Base-by-base conservation (phyloP, 2,113 vertebrate genomes). In the Plectropomus leopardus region DNA sequence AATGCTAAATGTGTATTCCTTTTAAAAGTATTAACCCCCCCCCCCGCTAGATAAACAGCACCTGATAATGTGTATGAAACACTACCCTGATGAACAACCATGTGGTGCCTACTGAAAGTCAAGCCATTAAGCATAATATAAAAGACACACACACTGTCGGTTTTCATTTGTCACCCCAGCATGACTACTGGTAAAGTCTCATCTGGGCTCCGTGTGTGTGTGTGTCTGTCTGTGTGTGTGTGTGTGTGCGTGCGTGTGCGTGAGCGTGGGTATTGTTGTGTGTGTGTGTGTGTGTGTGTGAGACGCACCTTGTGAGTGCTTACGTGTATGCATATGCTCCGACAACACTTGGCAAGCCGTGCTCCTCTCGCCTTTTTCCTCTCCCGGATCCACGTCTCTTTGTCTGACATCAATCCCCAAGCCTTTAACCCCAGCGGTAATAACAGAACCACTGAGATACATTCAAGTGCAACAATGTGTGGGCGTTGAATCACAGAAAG, bases 71-170 rank as follows among this genome's bases (percentile, higher is more conserved):
- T 85, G 70, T 84, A 76, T 88, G 86, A 85, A 91, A 82, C 91
- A 92, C 92, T 90, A 91, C 81, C 85, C 90, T 88, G 86, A 91
- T 90, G 89, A 92, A 91, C 87, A 85, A 66, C 82, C 90, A 72
- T 73, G 86, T 76, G 54, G 78, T 66, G 86, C 84, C 79, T 58
- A 74, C 86, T 86, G 79, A 87, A 92, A 90, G 86, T 85, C 85
- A 86, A 82, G 86, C 84, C 82, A 93, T 93, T 94, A 94, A 83
- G 77, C 84, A 87, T 92, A 92, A 93, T 94, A 93, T 92, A 90
- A 92, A 93, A 90, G 87, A 91, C 88, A 91, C 90, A 91, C 90
- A 81, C 42, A 51, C 90, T 92, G 93, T 93, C 91, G 77, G 76
- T 89, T 93, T 92, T 89, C 88, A 93, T 94, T 92, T 92, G 86